These are phyloP conservation scores for Xanthorhoe designata DNA, from an alignment of 2,888 invertebrate genomes.

Conservation along the genomic window DNA sequence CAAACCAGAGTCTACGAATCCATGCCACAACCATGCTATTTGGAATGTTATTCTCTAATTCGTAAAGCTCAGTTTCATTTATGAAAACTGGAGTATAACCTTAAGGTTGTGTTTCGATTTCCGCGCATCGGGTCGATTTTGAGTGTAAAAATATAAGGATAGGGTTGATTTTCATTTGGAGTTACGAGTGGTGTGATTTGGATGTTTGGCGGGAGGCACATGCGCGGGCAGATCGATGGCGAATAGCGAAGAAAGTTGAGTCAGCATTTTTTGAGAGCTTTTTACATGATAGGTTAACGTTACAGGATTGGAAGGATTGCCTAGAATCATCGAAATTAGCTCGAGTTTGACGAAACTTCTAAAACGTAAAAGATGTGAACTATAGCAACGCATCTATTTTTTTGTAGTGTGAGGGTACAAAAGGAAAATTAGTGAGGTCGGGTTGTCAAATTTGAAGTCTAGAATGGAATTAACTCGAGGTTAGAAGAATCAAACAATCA, in stretches of 20 bases:
- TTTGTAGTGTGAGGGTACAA: too few species aligned
- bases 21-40: not conserved
- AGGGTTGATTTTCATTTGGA: constrained; percentile 8
- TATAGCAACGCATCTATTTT: too few species aligned
- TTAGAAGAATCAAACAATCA: too few species aligned
- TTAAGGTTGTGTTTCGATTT: not conserved
- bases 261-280: constrained; percentile 44
- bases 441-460: too few species aligned
- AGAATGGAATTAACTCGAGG: too few species aligned
- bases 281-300: constrained; percentile 32
- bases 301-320: not conserved
- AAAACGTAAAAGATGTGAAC: not conserved
- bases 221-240: constrained; percentile 83
- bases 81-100: not conserved
- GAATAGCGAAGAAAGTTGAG: constrained; percentile 47
- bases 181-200: not conserved
- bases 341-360: not conserved
- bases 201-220: constrained; percentile 54
- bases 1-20: not conserved
- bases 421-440: too few species aligned
- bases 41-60: not conserved
- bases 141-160: not conserved
- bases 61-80: not conserved
- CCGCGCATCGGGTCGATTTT: not conserved
- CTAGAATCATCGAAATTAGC: not conserved